These are phyloP conservation scores for Ciona savignyi DNA, from an alignment of 23 tunicate species.

Conservation along the genomic window DNA sequence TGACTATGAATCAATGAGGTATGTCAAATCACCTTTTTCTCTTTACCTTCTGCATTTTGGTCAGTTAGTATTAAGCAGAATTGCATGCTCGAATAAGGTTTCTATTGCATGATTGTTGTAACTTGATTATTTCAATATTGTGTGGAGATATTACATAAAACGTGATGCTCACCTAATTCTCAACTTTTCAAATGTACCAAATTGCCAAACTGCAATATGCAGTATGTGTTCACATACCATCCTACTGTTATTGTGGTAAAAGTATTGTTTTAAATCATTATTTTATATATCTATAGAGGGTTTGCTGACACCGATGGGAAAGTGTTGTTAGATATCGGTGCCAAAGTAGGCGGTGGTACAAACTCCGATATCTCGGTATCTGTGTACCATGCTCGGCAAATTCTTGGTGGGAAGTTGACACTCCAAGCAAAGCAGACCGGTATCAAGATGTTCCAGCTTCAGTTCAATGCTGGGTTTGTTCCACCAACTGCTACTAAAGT, in stretches of 20 bases:
- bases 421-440: slow-evolving; percentile 59
- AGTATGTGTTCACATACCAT: too few relatives aligned
- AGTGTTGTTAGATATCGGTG: slow-evolving; percentile 41
- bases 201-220: too few relatives aligned
- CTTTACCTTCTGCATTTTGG: too few relatives aligned
- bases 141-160: too few relatives aligned
- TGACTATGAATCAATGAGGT: slow-evolving; percentile 78
- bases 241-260: too few relatives aligned
- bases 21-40: background rate
- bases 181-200: too few relatives aligned
- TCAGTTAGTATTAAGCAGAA: too few relatives aligned
- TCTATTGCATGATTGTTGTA: too few relatives aligned
- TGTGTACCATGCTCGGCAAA: slow-evolving; percentile 82
- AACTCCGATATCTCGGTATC: slow-evolving; percentile 42
- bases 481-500: slow-evolving; percentile 53
- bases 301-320: slow-evolving; percentile 39
- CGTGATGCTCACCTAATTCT: too few relatives aligned
- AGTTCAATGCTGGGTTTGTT: slow-evolving; percentile 85
- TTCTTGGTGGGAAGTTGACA: slow-evolving; percentile 71
- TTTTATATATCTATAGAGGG: slow-evolving; percentile 24
- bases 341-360: slow-evolving; percentile 40
- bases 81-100: too few relatives aligned
- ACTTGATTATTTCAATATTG: too few relatives aligned
- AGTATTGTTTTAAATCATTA: too few relatives aligned
- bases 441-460: slow-evolving; percentile 78